phyloP scores from a whole-genome alignment of 2,888 invertebrate genomes.

The Selenia dentaria region DNA sequence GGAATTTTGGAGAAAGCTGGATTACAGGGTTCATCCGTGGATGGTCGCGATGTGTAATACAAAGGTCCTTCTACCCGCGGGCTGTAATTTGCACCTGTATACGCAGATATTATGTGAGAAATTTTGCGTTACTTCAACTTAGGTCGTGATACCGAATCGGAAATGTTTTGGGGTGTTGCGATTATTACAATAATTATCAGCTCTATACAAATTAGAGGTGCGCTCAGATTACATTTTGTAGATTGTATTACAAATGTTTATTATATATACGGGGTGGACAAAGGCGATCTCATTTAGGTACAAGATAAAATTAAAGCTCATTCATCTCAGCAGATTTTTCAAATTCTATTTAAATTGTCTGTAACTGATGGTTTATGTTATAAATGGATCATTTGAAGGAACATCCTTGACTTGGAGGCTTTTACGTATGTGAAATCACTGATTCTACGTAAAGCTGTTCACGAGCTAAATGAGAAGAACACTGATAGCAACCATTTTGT shows the following conservation, averaged over 20 bases:
- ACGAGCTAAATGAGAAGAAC: no score
- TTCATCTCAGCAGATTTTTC: no score
- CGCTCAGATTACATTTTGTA: not conserved
- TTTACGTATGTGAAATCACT: no score
- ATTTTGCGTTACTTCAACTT: conserved; percentile 63
- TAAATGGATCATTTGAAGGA: no score
- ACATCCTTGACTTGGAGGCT: no score
- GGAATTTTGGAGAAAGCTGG: conserved; percentile 33
- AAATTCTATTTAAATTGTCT: no score
- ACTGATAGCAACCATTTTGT: not conserved
- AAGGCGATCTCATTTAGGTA: no score
- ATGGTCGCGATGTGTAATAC: conserved; percentile 62
- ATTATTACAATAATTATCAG: conserved; percentile 29
- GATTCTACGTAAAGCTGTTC: no score
- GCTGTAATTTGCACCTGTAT: conserved; percentile 79
- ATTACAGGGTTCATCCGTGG: conserved; percentile 49
- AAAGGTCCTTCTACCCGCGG: conserved; percentile 64
- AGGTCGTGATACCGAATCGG: conserved; percentile 36
- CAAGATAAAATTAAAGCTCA: no score
- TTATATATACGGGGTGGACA: no score
- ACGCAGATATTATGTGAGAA: conserved; percentile 74
- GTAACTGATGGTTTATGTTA: no score
- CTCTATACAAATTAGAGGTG: conserved; percentile 2
- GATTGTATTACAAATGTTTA: not conserved
- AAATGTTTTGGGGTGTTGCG: conserved; percentile 33